A percentile compares a stretch with the other conserved stretches of the same genome.
Evolutionary conservation across 2,113 vertebrate species (phyloP).

Genomic region (Pholis gunnellus): DNA sequence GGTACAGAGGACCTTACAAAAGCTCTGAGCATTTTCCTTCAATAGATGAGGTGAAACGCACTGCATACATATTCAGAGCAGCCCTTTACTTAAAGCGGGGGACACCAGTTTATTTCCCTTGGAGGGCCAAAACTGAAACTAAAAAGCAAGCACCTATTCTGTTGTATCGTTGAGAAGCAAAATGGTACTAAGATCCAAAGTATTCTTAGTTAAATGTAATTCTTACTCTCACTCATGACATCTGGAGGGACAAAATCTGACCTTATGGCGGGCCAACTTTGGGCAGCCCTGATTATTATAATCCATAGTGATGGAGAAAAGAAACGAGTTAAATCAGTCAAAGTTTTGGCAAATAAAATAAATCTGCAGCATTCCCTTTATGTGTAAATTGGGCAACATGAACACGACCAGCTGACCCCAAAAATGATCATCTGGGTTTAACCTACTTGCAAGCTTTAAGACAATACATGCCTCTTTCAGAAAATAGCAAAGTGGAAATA

Average conservation of each 20-base stretch:
- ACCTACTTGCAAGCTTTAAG: slow-evolving; percentile 15
- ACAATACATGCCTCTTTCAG: slow-evolving; percentile 9
- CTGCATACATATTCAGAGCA: slow-evolving; percentile 12
- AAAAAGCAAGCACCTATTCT: background rate
- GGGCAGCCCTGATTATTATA: background rate
- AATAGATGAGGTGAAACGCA: slow-evolving; percentile 17
- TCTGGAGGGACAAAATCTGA: too few species aligned
- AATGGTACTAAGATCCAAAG: too few species aligned
- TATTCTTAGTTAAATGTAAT: too few species aligned
- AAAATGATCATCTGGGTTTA: slow-evolving; percentile 14
- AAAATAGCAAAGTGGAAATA: background rate
- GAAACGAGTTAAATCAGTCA: background rate
- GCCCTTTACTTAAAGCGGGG: background rate
- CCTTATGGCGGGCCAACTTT: too few species aligned
- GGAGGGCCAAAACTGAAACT: too few species aligned
- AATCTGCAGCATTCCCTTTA: background rate
- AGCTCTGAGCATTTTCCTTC: slow-evolving; percentile 1
- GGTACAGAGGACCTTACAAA: slow-evolving; percentile 8
- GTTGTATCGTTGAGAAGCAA: background rate
- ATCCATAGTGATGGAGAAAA: background rate
- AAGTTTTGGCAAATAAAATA: background rate
- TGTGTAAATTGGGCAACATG: background rate
- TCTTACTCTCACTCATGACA: too few species aligned
- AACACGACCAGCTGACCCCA: background rate
- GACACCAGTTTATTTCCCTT: too few species aligned